Percentiles rank a stretch among this genome's conserved stretches.
These are phyloP conservation scores for Anguilla marmorata DNA, from an alignment of 2,797 vertebrate genomes.

Conservation along the genomic window DNA sequence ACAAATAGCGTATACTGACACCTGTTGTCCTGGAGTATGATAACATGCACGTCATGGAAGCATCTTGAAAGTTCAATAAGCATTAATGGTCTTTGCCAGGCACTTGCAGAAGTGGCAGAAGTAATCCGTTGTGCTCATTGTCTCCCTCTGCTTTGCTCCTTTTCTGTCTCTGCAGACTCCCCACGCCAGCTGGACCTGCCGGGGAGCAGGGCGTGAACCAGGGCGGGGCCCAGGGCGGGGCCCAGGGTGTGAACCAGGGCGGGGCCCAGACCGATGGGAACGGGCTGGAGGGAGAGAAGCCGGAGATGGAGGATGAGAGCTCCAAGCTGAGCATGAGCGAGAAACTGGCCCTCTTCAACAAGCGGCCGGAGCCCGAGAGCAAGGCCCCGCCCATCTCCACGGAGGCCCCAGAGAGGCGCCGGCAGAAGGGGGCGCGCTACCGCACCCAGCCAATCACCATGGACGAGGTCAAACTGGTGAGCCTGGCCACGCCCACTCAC, in stretches of 20 bases:
- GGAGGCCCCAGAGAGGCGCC: constrained; percentile 63
- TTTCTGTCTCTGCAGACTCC: constrained; percentile 42
- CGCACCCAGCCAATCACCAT: constrained; percentile 77
- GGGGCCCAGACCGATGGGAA: constrained; percentile 36
- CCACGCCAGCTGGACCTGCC: constrained; percentile 45
- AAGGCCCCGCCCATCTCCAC: constrained; percentile 30
- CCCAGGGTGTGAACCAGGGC: too few species aligned
- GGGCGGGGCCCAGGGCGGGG: too few species aligned
- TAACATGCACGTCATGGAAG: background rate
- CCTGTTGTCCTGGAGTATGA: background rate
- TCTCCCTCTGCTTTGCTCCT: background rate
- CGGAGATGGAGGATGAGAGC: constrained; percentile 64
- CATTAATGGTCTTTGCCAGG: too few species aligned
- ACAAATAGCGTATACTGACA: background rate
- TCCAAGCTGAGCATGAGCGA: constrained; percentile 73
- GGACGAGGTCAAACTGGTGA: constrained; percentile 73
- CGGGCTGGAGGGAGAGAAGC: constrained; percentile 34
- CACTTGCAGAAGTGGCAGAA: constrained; percentile 22
- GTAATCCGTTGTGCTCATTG: background rate
- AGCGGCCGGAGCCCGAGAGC: constrained; percentile 63
- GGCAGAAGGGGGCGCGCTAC: constrained; percentile 74
- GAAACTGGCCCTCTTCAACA: constrained; percentile 78
- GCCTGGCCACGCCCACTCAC: constrained; percentile 20
- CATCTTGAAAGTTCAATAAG: constrained; percentile 29
- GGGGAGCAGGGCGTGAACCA: constrained; percentile 23